Evolutionary conservation across 2,113 vertebrate species (phyloP).

Genomic region (Zosterops japonicus): DNA sequence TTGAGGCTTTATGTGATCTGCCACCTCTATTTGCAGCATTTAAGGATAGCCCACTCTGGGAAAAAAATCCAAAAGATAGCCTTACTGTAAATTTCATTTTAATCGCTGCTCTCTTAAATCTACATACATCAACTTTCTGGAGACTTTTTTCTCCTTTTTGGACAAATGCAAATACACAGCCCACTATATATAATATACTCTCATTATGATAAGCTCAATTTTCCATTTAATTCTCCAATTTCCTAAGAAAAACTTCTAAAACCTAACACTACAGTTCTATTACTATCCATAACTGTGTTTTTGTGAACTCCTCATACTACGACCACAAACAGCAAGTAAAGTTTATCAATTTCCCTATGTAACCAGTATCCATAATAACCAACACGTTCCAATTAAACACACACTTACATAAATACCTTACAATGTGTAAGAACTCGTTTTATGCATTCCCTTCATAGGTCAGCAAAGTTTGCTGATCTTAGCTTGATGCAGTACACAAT

Average conservation of each 20-base stretch:
- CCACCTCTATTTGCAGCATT: accelerated
- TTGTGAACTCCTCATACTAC: neutral
- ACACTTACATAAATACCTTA: neutral
- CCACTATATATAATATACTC: neutral
- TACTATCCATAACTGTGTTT: neutral
- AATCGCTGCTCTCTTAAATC: neutral
- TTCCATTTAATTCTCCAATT: neutral
- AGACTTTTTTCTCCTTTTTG: neutral
- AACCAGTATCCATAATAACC: neutral
- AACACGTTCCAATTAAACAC: neutral
- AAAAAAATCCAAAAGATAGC: neutral
- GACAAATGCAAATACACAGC: accelerated
- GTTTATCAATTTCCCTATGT: neutral
- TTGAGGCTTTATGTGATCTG: neutral
- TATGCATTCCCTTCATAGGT: neutral
- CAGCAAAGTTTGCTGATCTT: neutral
- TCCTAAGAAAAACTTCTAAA: neutral
- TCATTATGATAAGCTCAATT: neutral
- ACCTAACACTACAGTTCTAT: neutral
- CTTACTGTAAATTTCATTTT: neutral
- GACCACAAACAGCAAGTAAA: neutral
- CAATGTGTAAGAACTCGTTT: neutral
- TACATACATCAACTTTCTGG: neutral
- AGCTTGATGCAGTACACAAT: neutral
- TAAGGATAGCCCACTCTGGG: neutral